A percentile compares a stretch with the other conserved stretches of the same genome.
phyloP scores from a whole-genome alignment of 2,797 vertebrate genomes.

The Alfaro cultratus region DNA sequence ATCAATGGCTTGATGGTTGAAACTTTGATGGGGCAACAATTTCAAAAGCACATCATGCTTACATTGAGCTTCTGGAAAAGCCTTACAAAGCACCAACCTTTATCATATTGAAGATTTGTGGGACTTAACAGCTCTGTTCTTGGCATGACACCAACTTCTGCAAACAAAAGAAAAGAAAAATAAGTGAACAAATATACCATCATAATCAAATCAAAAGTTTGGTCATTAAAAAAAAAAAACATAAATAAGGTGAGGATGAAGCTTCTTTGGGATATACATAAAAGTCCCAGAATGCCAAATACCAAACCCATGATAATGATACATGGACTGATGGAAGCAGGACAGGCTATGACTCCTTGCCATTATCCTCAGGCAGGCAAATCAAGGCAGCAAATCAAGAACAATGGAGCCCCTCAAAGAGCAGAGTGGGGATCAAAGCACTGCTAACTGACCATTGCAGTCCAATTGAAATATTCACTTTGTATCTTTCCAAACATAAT shows the following conservation, averaged over 20 bases:
- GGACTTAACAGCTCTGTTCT: neutral
- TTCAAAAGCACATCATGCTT: neutral
- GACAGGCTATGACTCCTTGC: slow-evolving; percentile 62
- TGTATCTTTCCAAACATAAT: slow-evolving; percentile 84
- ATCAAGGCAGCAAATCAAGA: slow-evolving; percentile 83
- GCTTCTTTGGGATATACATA: neutral
- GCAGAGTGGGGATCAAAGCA: slow-evolving; percentile 84
- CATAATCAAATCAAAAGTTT: neutral
- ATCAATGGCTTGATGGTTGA: neutral
- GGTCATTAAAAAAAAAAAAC: neutral
- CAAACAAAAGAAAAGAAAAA: neutral
- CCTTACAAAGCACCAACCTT: neutral
- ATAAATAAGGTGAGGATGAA: neutral
- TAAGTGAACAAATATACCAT: neutral
- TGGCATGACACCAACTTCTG: neutral
- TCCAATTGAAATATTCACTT: slow-evolving; percentile 87
- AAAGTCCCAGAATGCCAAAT: neutral
- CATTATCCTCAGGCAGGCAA: slow-evolving; percentile 78
- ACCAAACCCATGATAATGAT: slow-evolving; percentile 58
- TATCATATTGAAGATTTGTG: neutral
- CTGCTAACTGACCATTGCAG: slow-evolving; percentile 84
- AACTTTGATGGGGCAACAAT: neutral
- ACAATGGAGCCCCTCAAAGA: slow-evolving; percentile 82
- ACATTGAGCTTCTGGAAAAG: neutral
- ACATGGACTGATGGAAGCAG: slow-evolving; percentile 68